Evolutionary conservation across 1,140 invertebrate species (phyloP).

Genomic region (Whitmania pigra): DNA sequence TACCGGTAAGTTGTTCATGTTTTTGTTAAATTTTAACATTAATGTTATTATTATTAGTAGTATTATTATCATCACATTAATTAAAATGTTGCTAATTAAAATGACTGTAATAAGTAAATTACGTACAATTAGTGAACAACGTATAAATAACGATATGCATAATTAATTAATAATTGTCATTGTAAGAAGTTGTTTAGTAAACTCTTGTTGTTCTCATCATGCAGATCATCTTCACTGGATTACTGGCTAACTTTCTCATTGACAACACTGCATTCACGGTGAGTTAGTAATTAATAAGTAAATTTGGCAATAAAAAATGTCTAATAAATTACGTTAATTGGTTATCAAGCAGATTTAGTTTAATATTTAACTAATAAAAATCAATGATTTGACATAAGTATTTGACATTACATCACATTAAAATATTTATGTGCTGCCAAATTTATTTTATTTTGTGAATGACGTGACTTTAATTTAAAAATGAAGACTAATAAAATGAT

Average conservation of each 20-base stretch:
- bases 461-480: too few species aligned
- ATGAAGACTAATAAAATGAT: too few species aligned
- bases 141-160: too few species aligned
- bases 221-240: conserved; percentile 5
- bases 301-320: too few species aligned
- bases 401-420: too few species aligned
- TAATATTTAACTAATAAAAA: neutral
- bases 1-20: neutral
- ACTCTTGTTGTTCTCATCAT: too few species aligned
- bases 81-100: neutral
- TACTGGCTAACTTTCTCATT: neutral
- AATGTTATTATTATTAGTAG: neutral
- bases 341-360: neutral
- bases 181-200: too few species aligned
- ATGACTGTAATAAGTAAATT: neutral
- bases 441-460: neutral
- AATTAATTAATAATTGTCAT: too few species aligned
- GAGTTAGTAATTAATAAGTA: too few species aligned
- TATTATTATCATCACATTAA: neutral
- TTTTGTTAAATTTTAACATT: neutral
- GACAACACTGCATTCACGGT: neutral
- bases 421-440: neutral
- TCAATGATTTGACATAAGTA: too few species aligned
- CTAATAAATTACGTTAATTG: too few species aligned
- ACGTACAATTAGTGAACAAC: too few species aligned